Evolutionary conservation across 2,797 vertebrate species (phyloP).

Genomic region (Pipistrellus pipistrellus): DNA sequence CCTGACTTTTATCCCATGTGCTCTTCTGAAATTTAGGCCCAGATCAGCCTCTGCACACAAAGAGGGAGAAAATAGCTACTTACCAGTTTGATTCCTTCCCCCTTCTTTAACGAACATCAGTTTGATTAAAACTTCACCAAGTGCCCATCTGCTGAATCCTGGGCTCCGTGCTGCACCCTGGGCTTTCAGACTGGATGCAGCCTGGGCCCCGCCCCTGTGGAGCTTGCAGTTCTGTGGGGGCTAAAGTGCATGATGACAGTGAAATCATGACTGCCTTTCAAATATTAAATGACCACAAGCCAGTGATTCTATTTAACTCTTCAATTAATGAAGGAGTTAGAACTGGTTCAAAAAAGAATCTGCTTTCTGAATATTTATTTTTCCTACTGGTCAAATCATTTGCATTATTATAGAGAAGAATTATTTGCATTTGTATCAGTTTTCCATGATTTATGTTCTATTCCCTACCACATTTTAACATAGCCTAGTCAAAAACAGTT

Average conservation of each 20-base stretch:
- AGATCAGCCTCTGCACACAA: not conserved
- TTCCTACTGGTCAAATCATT: not conserved
- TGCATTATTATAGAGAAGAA: not conserved
- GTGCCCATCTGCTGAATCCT: not conserved
- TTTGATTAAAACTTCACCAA: not conserved
- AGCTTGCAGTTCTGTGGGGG: not conserved
- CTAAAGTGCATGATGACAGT: not conserved
- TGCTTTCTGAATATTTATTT: not conserved
- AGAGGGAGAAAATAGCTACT: not conserved
- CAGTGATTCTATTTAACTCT: not conserved
- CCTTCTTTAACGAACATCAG: not conserved
- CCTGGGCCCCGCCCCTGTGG: not conserved
- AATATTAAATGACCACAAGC: not conserved
- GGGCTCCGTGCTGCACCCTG: not conserved
- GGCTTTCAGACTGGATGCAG: not conserved
- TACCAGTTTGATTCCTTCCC: not conserved
- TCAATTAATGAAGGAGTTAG: conserved; percentile 11
- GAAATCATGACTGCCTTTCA: not conserved
- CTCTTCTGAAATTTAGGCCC: conserved; percentile 15
- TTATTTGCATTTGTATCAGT: not conserved
- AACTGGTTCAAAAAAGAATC: conserved; percentile 52
- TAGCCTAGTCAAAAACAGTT: not conserved
- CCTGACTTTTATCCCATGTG: not conserved
- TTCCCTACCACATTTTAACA: not conserved
- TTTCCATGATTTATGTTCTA: not conserved